Evolutionary conservation across 2,888 invertebrate genomes (phyloP).

Genomic region (Protonemura montana): DNA sequence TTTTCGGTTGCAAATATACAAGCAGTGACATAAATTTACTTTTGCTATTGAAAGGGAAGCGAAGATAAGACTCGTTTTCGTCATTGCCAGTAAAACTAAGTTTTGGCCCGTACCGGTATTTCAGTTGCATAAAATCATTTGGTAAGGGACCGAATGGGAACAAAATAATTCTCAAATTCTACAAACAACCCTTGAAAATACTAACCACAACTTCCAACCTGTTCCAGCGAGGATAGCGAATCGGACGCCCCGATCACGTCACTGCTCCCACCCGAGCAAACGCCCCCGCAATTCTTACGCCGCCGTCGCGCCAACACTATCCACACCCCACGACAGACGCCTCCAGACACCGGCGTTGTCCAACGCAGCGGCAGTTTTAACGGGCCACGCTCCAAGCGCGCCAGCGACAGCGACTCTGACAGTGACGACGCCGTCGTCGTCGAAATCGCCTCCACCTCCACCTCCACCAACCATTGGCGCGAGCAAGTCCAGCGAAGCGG

Average conservation of each 20-base stretch:
- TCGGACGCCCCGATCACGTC: slow-evolving; percentile 56
- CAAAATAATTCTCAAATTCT: too few relatives aligned
- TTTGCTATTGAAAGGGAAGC: too few relatives aligned
- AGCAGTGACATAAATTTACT: too few relatives aligned
- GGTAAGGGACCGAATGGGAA: too few relatives aligned
- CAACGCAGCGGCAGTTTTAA: slow-evolving; percentile 23
- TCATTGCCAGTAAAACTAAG: too few relatives aligned
- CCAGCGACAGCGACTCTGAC: slow-evolving; percentile 31
- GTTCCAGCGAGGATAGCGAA: slow-evolving; percentile 54
- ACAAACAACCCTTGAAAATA: too few relatives aligned
- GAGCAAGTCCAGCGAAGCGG: neutral
- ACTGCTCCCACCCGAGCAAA: slow-evolving; percentile 36
- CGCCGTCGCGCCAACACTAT: slow-evolving; percentile 62
- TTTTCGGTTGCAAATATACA: too few relatives aligned
- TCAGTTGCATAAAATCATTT: too few relatives aligned
- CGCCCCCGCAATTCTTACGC: neutral
- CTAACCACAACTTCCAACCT: too few relatives aligned
- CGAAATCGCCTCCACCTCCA: slow-evolving; percentile 56
- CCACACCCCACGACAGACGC: slow-evolving; percentile 57
- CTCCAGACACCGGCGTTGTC: slow-evolving; percentile 39
- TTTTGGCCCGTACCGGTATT: too few relatives aligned
- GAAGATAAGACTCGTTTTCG: too few relatives aligned
- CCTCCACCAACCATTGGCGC: slow-evolving; percentile 45
- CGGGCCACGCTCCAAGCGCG: slow-evolving; percentile 43
- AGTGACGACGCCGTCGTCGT: slow-evolving; percentile 36